These are phyloP conservation scores for Zosterops lateralis DNA, from an alignment of 2,113 vertebrate genomes.

Conservation along the genomic window DNA sequence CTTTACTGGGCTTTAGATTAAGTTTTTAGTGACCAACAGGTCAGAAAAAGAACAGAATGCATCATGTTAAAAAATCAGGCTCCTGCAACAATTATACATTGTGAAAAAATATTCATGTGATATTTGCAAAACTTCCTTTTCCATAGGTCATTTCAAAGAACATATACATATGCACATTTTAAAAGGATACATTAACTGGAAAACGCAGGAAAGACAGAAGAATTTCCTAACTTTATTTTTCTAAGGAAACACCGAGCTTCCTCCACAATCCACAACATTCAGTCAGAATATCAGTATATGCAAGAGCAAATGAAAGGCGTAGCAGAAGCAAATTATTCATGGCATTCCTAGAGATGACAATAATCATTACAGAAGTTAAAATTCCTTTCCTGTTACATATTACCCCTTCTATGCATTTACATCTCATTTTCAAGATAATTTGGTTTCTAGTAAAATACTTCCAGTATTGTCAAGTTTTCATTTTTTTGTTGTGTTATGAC, in stretches of 20 bases:
- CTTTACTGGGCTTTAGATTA: background rate
- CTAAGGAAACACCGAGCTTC: background rate
- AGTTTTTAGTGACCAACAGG: background rate
- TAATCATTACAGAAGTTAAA: background rate
- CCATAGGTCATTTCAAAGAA: background rate
- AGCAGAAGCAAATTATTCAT: background rate
- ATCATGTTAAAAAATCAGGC: background rate
- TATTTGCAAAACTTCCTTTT: background rate
- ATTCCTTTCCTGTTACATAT: background rate
- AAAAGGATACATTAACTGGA: background rate
- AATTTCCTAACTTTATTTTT: background rate
- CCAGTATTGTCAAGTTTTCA: constrained; percentile 32
- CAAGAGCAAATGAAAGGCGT: background rate
- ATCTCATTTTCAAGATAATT: constrained; percentile 11
- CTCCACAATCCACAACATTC: background rate
- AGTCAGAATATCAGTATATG: accelerated
- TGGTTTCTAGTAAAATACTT: background rate
- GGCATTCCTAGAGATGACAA: background rate
- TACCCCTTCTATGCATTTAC: background rate
- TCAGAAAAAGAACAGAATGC: background rate
- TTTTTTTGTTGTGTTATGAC: background rate
- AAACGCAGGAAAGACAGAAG: background rate
- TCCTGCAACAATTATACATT: background rate
- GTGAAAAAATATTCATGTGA: background rate
- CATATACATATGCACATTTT: background rate